Evolutionary conservation across 2,888 invertebrate genomes (phyloP), one percentile per base, ranked within the genome.

Genomic region (Drosophila kuntzei): DNA sequence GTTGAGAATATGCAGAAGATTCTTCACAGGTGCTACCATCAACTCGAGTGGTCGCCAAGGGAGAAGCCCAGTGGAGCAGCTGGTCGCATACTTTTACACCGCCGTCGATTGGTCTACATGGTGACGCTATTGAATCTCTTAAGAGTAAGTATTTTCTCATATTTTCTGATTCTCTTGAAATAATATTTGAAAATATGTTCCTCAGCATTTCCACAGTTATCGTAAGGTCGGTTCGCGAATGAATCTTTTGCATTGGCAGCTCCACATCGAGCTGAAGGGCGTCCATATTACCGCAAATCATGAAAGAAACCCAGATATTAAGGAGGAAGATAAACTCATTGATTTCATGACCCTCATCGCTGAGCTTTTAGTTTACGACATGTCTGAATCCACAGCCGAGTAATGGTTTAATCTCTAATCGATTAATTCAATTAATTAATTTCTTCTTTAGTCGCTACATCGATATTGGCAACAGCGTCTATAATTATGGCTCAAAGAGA

Each of bases 71-170:
- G 3, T 64, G 4, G 59, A 65, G 8, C 73, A 59, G 9, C 77
- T 61, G 1, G 80, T 80, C 34, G 54, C 46, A 11, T 20, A 1
- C 20, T 16, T 1, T 14, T 51, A 3, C 47, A 61, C 14, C 59
- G 18, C 74, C 84, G 36, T 3, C 78, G 89, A 1, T 37, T 91
- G 2, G 47, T 90, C 6, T 81, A 87, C 50, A 80, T 75, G 22
- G 46, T 90, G n/a, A 90, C 90, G 3, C 29, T 91, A 14, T 74
- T 91, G 67, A 79, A 80, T 27, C 76, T 90, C 11, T 65, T 91
- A 2, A 82, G 84, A 69, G 91, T 90, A 62, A 16, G 36, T 50
- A 2, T 12, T 20, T 3, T 18, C 43, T 11, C 1, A 9, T n/a
- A 22, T 7, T 27, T 2, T 6, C 4, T 12, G 8, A 4, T 41